Evolutionary conservation across 1,140 invertebrate species (phyloP), one percentile per base, ranked within the genome.

Genomic region (Geopemphigus sp.): DNA sequence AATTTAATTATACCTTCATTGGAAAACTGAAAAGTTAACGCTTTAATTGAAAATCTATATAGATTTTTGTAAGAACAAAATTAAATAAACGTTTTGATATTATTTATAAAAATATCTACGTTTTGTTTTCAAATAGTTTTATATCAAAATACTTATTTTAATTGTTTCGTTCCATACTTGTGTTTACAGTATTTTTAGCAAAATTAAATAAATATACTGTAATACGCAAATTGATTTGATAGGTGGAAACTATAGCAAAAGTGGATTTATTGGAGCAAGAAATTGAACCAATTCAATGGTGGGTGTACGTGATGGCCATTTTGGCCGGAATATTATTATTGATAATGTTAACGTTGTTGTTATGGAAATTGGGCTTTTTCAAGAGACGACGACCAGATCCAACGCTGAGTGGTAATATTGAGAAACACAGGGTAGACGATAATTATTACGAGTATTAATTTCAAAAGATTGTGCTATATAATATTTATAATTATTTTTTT

Each of bases 331-430:
- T 97, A 19, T 84, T 96, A 81, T 86, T 96, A 4, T 87, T 97
- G 29, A 88, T 94, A 12, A 83, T 94, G 0, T 86, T 96, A 45
- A 92, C 92, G n/a, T 86, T 93, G 26, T 85, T 91, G 5, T 84
- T 96, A 29, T 94, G 93, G 90, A 95, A 93, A 86, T 87, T 92
- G 45, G 95, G 95, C 61, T 97, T 97, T 88, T 97, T 97, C 87
- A 95, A 95, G 84, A 84, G 92, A 76, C 88, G 92, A 81, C 86
- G 89, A 39, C 91, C 92, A 12, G 93, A 95, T 85, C 91, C 91
- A 1, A 95, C 93, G 22, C 84, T 95, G 0, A 93, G 92, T 8
- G 93, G 93, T 10, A 95, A 94, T 85, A 85, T 94, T 32, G 90
- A 92, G 84, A 94, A 93, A 84, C 91, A 92, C 81, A 89, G 89